Conservation (phyloP, 2,888 invertebrate species). For the Acronicta alni region DNA sequence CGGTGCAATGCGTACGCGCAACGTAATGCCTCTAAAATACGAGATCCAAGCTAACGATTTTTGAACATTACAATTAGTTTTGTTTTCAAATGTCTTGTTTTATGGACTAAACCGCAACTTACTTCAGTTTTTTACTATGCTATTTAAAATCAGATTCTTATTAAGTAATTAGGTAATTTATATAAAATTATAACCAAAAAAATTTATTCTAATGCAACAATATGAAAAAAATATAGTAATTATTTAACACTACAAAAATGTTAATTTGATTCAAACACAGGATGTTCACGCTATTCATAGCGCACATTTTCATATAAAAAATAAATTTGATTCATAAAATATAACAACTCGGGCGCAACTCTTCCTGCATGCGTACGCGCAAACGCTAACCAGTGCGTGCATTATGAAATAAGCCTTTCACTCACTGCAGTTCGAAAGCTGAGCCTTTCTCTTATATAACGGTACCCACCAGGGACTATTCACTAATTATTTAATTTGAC, state of each 20-base stretch:
- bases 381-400: slow-evolving; percentile 57
- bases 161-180: no score
- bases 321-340: background rate
- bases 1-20: slow-evolving; percentile 75
- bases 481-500: slow-evolving; percentile 46
- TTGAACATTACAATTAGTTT: background rate
- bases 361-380: slow-evolving; percentile 45
- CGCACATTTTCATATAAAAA: background rate
- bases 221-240: no score
- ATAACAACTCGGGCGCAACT: slow-evolving; percentile 37
- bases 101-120: background rate
- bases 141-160: no score
- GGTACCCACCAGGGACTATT: slow-evolving; percentile 46
- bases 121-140: no score
- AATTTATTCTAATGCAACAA: no score
- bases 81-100: background rate
- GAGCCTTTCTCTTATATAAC: slow-evolving; percentile 64
- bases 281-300: background rate
- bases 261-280: background rate
- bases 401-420: slow-evolving; percentile 65
- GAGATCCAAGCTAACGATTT: slow-evolving; percentile 10
- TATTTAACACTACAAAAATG: no score
- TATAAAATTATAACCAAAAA: no score
- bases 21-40: slow-evolving; percentile 29
- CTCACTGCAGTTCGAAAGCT: slow-evolving; percentile 62